Percentiles rank a stretch among this genome's conserved stretches.
These are phyloP conservation scores for Cololabis saira DNA, from an alignment of 2,113 vertebrate genomes.

Conservation along the genomic window DNA sequence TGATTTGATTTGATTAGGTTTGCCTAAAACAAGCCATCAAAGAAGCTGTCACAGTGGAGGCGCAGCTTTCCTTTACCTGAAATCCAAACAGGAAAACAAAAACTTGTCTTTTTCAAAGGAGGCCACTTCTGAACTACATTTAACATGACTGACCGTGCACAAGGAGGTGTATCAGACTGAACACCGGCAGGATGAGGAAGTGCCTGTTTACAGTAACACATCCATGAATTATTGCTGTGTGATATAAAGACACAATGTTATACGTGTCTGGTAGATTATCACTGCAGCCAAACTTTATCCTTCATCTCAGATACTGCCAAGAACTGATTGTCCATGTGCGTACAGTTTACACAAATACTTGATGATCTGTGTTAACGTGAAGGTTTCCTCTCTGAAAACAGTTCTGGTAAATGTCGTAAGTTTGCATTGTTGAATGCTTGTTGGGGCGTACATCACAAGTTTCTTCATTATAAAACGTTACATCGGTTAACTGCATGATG, in stretches of 20 bases:
- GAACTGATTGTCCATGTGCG: too few species aligned
- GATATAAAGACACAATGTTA: neutral
- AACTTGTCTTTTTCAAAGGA: neutral
- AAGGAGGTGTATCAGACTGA: slow-evolving; percentile 5
- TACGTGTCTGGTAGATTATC: neutral
- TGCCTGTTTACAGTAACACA: neutral
- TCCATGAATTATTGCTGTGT: neutral
- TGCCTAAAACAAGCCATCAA: neutral
- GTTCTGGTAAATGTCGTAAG: too few species aligned
- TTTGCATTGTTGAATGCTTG: too few species aligned
- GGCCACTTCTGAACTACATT: neutral
- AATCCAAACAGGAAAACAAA: too few species aligned
- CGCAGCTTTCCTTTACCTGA: too few species aligned
- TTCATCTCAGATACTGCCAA: neutral
- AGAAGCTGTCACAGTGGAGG: too few species aligned
- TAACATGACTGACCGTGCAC: neutral
- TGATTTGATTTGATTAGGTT: neutral
- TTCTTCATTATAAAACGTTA: too few species aligned
- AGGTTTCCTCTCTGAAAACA: too few species aligned
- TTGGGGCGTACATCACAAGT: too few species aligned
- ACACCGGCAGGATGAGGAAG: slow-evolving; percentile 11
- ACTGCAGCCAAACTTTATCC: neutral
- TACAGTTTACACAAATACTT: too few species aligned
- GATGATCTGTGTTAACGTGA: too few species aligned
- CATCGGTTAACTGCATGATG: too few species aligned